Conservation (phyloP, 2,888 invertebrate genomes). For the Cantharis rufa region DNA sequence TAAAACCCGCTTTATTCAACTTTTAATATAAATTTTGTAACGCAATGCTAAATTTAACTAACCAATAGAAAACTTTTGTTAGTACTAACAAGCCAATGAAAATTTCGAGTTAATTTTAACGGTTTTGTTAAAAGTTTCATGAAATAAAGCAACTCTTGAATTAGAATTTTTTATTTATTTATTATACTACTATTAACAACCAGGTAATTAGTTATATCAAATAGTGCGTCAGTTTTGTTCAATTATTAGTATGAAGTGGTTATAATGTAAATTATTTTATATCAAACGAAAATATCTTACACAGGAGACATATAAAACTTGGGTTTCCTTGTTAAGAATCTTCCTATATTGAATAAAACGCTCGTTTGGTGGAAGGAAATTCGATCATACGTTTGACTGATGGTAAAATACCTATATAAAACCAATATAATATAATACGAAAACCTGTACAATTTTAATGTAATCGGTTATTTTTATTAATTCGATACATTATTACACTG, state of each 20-base stretch:
- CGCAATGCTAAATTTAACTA: too few relatives aligned
- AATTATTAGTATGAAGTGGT: not conserved
- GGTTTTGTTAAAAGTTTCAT: too few relatives aligned
- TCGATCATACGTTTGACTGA: conserved; percentile 3
- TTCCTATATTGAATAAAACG: not conserved
- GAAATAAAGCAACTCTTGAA: not conserved
- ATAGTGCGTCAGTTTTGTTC: not conserved
- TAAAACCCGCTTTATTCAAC: too few relatives aligned
- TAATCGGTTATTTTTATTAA: not conserved
- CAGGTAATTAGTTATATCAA: not conserved
- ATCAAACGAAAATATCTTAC: not conserved
- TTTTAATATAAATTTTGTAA: too few relatives aligned
- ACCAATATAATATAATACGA: not conserved
- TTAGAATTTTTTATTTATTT: not conserved
- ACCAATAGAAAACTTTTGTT: too few relatives aligned
- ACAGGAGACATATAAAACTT: not conserved
- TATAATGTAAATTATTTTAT: not conserved
- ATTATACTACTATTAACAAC: not conserved
- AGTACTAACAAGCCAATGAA: too few relatives aligned
- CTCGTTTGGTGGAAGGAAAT: conserved; percentile 1
- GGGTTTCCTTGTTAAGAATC: conserved; percentile 1
- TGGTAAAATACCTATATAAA: not conserved
- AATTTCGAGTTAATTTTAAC: too few relatives aligned
- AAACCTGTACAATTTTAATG: not conserved
- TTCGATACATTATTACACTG: not conserved